Evolutionary conservation across 2,888 invertebrate species (phyloP).

Genomic region (Dorcus hopei): DNA sequence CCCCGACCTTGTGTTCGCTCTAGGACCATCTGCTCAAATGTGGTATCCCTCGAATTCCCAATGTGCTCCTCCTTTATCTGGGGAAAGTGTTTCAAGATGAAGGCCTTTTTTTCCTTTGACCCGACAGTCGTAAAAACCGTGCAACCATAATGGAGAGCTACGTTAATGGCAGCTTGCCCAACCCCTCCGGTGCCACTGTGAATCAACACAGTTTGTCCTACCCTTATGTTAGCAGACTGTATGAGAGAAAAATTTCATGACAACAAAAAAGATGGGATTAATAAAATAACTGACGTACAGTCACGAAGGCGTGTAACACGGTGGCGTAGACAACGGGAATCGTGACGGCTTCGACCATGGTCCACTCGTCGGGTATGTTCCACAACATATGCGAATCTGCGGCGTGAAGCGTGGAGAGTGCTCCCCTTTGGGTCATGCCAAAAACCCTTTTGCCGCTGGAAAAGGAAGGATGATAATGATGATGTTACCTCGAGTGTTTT

Average conservation of each 20-base stretch:
- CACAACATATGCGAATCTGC: slow-evolving; percentile 57
- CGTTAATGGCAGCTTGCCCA: slow-evolving; percentile 71
- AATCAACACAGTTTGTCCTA: slow-evolving; percentile 47
- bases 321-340: slow-evolving; percentile 71
- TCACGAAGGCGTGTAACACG: slow-evolving; percentile 45
- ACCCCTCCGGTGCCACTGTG: slow-evolving; percentile 66
- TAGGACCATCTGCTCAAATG: slow-evolving; percentile 84
- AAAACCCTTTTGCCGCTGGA: slow-evolving; percentile 61
- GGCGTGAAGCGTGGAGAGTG: slow-evolving; percentile 60
- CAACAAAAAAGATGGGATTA: not conserved
- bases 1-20: slow-evolving; percentile 79
- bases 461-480: not conserved
- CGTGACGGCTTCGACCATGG: slow-evolving; percentile 70
- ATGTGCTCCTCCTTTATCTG: slow-evolving; percentile 61
- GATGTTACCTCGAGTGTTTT: not conserved
- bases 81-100: slow-evolving; percentile 80
- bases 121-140: slow-evolving; percentile 87
- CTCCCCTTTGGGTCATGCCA: slow-evolving; percentile 59
- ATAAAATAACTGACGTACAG: no score
- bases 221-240: slow-evolving; percentile 13
- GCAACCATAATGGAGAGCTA: slow-evolving; percentile 61
- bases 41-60: slow-evolving; percentile 82
- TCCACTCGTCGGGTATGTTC: slow-evolving; percentile 70
- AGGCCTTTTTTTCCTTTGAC: slow-evolving; percentile 77
- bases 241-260: slow-evolving; percentile 2